phyloP scores from a whole-genome alignment of 2,888 invertebrate species.

The Uloborus plumipes region DNA sequence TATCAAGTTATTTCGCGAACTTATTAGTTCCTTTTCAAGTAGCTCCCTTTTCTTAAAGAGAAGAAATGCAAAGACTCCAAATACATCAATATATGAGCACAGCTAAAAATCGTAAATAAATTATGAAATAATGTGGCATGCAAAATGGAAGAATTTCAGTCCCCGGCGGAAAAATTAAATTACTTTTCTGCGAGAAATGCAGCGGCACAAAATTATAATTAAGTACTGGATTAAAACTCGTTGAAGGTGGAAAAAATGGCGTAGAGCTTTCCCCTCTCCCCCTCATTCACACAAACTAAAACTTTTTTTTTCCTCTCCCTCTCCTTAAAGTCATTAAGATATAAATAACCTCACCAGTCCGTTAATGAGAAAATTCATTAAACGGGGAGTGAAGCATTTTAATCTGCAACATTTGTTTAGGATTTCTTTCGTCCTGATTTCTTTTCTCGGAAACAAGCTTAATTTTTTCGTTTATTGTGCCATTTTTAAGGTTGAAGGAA shows the following conservation, averaged over 20 bases:
- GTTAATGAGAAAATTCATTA: conserved; percentile 59
- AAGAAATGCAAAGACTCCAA: no score
- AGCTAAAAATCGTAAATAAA: no score
- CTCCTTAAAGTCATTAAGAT: conserved; percentile 33
- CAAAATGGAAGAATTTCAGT: not conserved
- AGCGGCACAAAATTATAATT: conserved; percentile 26
- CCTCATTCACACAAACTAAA: no score
- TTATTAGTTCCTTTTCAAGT: no score
- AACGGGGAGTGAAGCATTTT: conserved; percentile 15
- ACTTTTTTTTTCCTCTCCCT: no score
- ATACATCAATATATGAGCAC: no score
- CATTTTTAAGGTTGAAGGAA: no score
- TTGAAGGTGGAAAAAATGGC: not conserved
- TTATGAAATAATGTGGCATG: no score
- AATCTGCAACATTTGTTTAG: conserved; percentile 28
- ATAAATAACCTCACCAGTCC: conserved; percentile 19
- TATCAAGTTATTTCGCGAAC: no score
- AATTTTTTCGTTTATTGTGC: no score
- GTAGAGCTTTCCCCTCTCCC: not conserved
- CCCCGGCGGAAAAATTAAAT: conserved; percentile 3
- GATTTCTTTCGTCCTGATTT: not conserved
- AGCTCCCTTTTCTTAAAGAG: no score
- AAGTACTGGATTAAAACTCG: conserved; percentile 16
- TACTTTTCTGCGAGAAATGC: conserved; percentile 26
- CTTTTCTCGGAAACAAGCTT: not conserved